Evolutionary conservation across 2,797 vertebrate species (phyloP).

Genomic region (Adrianichthys oophorus): DNA sequence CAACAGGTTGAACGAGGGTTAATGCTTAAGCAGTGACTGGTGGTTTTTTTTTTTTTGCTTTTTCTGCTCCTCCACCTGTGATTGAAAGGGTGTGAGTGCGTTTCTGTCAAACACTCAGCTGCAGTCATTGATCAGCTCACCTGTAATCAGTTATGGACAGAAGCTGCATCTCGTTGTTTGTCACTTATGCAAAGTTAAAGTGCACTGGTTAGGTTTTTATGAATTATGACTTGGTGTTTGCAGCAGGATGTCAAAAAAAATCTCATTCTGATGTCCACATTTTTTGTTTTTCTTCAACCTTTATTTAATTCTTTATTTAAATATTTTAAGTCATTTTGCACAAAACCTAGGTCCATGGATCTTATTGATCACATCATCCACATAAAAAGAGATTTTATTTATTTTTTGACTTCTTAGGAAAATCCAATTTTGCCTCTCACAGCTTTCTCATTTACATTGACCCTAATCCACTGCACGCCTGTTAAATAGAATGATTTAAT

Average conservation of each 20-base stretch:
- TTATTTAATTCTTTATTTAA: neutral
- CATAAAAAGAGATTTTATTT: neutral
- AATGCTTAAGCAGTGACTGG: no score
- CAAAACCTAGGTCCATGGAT: slow-evolving; percentile 1
- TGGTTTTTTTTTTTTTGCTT: neutral
- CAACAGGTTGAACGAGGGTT: no score
- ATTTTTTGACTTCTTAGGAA: slow-evolving; percentile 20
- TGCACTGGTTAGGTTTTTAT: slow-evolving; percentile 59
- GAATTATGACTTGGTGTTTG: slow-evolving; percentile 24
- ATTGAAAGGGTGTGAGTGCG: slow-evolving; percentile 5
- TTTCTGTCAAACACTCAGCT: slow-evolving; percentile 32
- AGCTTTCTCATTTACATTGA: slow-evolving; percentile 70
- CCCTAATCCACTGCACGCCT: slow-evolving; percentile 62
- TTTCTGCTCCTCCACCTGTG: slow-evolving; percentile 1
- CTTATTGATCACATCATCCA: slow-evolving; percentile 24
- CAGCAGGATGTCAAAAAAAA: no score
- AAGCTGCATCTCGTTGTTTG: slow-evolving; percentile 38
- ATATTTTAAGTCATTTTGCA: neutral
- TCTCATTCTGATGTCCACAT: neutral
- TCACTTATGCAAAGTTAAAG: slow-evolving; percentile 38
- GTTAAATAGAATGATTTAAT: slow-evolving; percentile 71
- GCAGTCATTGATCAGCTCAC: slow-evolving; percentile 78
- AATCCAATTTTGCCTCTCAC: slow-evolving; percentile 35
- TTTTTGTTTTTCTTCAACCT: slow-evolving; percentile 7
- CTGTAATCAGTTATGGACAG: slow-evolving; percentile 67